phyloP scores from a whole-genome alignment of 1,140 invertebrate genomes.

The Mamestra configurata region DNA sequence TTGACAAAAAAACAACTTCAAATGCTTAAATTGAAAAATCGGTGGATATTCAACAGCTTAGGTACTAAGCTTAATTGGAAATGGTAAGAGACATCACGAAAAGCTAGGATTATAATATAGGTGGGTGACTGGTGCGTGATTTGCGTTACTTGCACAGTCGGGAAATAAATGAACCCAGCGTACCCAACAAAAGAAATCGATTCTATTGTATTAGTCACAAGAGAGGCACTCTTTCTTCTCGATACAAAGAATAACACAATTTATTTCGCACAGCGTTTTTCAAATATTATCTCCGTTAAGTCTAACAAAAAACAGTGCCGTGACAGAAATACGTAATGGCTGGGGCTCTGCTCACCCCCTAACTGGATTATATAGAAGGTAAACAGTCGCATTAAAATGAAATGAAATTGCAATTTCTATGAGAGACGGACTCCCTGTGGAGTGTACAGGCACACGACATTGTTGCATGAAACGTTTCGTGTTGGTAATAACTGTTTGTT shows the following conservation, averaged over 20 bases:
- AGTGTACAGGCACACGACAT: conserved; percentile 62
- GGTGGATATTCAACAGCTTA: no score
- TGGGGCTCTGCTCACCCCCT: conserved; percentile 52
- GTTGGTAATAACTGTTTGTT: not conserved
- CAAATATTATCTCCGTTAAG: conserved; percentile 55
- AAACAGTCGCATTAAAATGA: conserved; percentile 84
- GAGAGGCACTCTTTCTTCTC: not conserved
- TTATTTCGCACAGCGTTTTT: not conserved
- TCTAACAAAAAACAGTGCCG: conserved; percentile 52
- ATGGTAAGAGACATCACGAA: no score
- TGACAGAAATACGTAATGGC: conserved; percentile 65
- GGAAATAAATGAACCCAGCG: no score
- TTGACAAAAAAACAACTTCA: no score
- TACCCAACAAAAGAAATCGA: not conserved
- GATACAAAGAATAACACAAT: not conserved
- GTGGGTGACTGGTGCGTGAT: no score
- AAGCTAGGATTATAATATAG: no score
- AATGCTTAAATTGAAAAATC: no score
- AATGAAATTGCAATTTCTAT: conserved; percentile 84
- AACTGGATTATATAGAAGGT: conserved; percentile 80
- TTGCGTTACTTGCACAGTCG: no score
- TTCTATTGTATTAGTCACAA: no score
- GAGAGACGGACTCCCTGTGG: conserved; percentile 64
- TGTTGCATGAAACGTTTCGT: conserved; percentile 25
- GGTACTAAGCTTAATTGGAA: no score